Percentiles rank a stretch among this genome's conserved stretches.
Evolutionary conservation across 2,888 invertebrate genomes (phyloP).

Genomic region (Deilephila elpenor): DNA sequence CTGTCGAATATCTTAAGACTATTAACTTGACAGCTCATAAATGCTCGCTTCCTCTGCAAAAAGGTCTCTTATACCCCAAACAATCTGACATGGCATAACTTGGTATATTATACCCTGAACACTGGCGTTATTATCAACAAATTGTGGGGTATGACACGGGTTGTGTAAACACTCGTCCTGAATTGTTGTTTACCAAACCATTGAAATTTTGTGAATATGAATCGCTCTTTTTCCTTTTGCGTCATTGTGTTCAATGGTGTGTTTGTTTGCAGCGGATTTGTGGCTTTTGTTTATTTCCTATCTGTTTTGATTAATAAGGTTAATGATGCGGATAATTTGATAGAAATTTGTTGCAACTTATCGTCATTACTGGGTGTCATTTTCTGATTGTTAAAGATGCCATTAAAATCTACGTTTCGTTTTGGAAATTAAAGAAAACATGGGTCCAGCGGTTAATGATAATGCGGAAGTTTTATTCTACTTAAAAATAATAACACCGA

Average conservation of each 20-base stretch:
- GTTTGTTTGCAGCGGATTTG: slow-evolving; percentile 8
- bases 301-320: neutral
- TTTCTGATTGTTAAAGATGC: too few species aligned
- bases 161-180: slow-evolving; percentile 38
- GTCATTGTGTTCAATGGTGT: slow-evolving; percentile 13
- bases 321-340: neutral
- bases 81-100: neutral
- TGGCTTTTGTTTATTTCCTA: slow-evolving; percentile 1
- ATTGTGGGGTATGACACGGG: slow-evolving; percentile 41
- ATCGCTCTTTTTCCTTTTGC: slow-evolving; percentile 34
- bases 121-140: slow-evolving; percentile 31
- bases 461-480: too few species aligned
- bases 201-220: slow-evolving; percentile 36
- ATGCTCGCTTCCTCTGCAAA: slow-evolving; percentile 1
- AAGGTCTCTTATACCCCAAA: neutral
- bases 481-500: too few species aligned
- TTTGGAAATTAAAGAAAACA: too few species aligned
- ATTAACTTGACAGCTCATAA: slow-evolving; percentile 12
- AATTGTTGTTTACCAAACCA: slow-evolving; percentile 40
- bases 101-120: neutral
- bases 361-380: neutral
- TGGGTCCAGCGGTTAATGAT: too few species aligned
- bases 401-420: too few species aligned
- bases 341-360: neutral
- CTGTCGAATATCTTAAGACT: neutral